A percentile compares a stretch with the other conserved stretches of the same genome.
Evolutionary conservation across 2,888 invertebrate genomes (phyloP).

Genomic region (Ormyrus thymus): DNA sequence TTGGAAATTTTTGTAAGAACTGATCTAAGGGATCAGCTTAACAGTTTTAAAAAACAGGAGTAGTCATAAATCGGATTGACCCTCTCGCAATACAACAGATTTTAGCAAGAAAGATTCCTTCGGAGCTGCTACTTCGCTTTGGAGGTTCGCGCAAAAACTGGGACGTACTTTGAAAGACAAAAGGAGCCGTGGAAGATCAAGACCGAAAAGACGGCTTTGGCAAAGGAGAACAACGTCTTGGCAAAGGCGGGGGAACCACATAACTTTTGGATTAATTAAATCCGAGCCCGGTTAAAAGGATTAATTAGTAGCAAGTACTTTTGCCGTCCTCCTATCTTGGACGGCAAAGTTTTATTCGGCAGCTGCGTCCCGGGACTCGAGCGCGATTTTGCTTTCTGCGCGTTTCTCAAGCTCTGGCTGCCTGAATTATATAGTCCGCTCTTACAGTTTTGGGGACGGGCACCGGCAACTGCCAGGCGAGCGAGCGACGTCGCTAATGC

Average conservation of each 20-base stretch:
- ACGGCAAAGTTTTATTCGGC: constrained; percentile 46
- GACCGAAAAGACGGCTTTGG: not conserved
- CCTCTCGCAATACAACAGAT: constrained; percentile 11
- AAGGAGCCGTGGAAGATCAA: not conserved
- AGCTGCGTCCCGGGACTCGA: constrained; percentile 24
- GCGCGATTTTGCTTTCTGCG: constrained; percentile 41
- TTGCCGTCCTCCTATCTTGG: constrained; percentile 17
- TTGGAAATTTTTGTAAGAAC: not conserved
- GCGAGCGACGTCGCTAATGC: too few relatives aligned
- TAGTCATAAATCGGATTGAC: constrained; percentile 32
- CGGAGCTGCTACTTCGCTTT: not conserved
- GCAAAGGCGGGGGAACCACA: constrained; percentile 61
- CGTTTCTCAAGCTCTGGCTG: not conserved
- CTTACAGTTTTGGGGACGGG: constrained; percentile 12
- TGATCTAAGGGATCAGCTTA: too few relatives aligned
- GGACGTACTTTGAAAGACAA: not conserved
- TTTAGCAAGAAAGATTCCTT: not conserved
- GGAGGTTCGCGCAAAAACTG: constrained; percentile 10
- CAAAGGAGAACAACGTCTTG: constrained; percentile 4
- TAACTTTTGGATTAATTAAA: constrained; percentile 73
- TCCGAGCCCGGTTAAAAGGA: constrained; percentile 72
- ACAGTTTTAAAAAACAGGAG: not conserved
- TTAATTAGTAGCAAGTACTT: constrained; percentile 69
- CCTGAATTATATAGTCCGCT: not conserved
- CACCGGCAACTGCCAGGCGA: not conserved